A percentile compares a stretch with the other conserved stretches of the same genome.
phyloP scores from a whole-genome alignment of 2,113 vertebrate genomes.

The Xenotilapia longispinis region DNA sequence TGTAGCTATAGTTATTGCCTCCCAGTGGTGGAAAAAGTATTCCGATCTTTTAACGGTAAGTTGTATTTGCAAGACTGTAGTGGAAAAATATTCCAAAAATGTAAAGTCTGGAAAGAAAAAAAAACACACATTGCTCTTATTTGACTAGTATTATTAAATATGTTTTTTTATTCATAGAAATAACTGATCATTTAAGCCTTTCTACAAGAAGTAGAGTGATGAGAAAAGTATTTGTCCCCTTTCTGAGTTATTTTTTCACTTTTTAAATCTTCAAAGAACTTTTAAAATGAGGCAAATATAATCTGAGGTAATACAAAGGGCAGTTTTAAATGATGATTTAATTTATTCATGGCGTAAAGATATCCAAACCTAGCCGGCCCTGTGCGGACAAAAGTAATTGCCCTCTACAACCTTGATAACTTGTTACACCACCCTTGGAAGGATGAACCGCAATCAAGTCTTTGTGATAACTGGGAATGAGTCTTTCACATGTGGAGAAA shows the following conservation, averaged over 20 bases:
- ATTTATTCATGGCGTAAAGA: background rate
- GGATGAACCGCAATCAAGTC: background rate
- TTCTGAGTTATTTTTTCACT: background rate
- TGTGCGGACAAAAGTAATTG: background rate
- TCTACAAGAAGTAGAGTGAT: background rate
- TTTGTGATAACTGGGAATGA: background rate
- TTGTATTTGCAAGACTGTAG: background rate
- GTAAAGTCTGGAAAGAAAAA: background rate
- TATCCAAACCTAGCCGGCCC: background rate
- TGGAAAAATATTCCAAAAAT: background rate
- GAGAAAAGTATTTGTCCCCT: background rate
- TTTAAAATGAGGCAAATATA: background rate
- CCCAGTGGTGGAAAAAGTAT: conserved; percentile 66
- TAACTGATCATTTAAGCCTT: background rate
- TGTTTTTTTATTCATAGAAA: background rate
- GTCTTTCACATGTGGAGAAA: background rate
- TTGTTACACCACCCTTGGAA: background rate
- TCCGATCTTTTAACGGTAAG: conserved; percentile 62
- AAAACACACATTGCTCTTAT: background rate
- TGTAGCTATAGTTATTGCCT: conserved; percentile 67
- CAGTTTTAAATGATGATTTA: background rate
- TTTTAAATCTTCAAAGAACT: background rate
- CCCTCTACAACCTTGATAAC: background rate
- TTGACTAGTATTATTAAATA: background rate
- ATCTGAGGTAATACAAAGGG: background rate